Evolutionary conservation across 2,113 vertebrate genomes (phyloP).

Genomic region (Salvator merianae): DNA sequence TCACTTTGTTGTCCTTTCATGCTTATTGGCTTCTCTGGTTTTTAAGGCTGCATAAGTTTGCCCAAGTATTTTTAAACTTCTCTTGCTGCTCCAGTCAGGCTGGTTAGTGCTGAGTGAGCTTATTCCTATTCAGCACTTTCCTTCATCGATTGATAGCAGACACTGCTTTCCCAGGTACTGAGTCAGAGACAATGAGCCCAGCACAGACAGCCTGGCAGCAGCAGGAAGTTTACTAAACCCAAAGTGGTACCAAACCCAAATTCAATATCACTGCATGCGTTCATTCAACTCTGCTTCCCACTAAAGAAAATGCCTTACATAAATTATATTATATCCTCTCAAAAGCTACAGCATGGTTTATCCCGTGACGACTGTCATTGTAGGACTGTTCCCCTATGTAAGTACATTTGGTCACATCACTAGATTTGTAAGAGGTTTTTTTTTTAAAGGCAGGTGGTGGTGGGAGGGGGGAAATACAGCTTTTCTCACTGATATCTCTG

Average conservation of each 20-base stretch:
- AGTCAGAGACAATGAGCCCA: slow-evolving; percentile 58
- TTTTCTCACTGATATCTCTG: too few relatives aligned
- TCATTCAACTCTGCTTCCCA: too few relatives aligned
- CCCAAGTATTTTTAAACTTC: slow-evolving; percentile 30
- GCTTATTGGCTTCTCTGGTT: neutral
- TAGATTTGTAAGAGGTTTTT: too few relatives aligned
- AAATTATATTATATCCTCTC: too few relatives aligned
- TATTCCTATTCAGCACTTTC: slow-evolving; percentile 64
- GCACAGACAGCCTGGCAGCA: slow-evolving; percentile 63
- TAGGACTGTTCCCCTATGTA: too few relatives aligned
- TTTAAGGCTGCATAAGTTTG: slow-evolving; percentile 36
- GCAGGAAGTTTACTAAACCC: slow-evolving; percentile 47
- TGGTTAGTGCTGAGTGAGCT: slow-evolving; percentile 61
- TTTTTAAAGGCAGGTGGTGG: too few relatives aligned
- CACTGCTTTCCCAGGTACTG: slow-evolving; percentile 64
- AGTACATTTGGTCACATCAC: too few relatives aligned
- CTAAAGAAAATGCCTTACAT: too few relatives aligned
- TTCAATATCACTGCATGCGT: slow-evolving; percentile 37
- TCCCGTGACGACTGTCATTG: too few relatives aligned
- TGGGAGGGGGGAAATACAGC: too few relatives aligned
- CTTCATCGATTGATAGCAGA: slow-evolving; percentile 78
- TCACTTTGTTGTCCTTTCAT: neutral
- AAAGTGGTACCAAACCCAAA: slow-evolving; percentile 42
- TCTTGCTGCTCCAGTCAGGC: slow-evolving; percentile 38
- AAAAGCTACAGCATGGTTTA: too few relatives aligned